Percentiles rank a stretch among this genome's conserved stretches.
Evolutionary conservation across 2,113 vertebrate species (phyloP).

Genomic region (Orycteropus afer): DNA sequence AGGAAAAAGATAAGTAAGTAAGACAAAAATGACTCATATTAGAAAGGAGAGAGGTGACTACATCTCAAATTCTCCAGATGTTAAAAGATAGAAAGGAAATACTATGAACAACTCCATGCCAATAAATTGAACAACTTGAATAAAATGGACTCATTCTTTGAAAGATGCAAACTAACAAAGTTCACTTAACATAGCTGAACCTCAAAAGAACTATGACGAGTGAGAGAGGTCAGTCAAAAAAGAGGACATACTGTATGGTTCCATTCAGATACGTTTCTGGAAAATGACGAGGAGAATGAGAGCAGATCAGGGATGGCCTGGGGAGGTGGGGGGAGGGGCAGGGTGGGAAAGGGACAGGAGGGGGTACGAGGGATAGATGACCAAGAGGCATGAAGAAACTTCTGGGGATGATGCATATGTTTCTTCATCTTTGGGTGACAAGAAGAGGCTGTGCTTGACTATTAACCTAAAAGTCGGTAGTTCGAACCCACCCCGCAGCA

Average conservation of each 20-base stretch:
- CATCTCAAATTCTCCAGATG: background rate
- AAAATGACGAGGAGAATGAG: background rate
- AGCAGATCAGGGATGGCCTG: background rate
- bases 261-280: background rate
- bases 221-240: background rate
- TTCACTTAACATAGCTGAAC: background rate
- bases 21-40: background rate
- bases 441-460: background rate
- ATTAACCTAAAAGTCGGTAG: background rate
- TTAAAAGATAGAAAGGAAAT: constrained; percentile 6
- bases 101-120: background rate
- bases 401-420: background rate
- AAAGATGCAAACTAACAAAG: constrained; percentile 27
- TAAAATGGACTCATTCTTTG: background rate
- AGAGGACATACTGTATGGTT: background rate
- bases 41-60: background rate
- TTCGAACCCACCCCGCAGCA: background rate
- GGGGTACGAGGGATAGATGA: background rate
- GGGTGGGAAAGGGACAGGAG: background rate
- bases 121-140: constrained; percentile 14
- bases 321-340: rapidly evolving
- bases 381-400: background rate
- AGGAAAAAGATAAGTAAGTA: background rate
- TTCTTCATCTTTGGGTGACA: background rate
- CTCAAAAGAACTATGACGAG: constrained; percentile 16